Evolutionary conservation across 2,888 invertebrate genomes (phyloP).

Genomic region (Protodeltote pygarga): DNA sequence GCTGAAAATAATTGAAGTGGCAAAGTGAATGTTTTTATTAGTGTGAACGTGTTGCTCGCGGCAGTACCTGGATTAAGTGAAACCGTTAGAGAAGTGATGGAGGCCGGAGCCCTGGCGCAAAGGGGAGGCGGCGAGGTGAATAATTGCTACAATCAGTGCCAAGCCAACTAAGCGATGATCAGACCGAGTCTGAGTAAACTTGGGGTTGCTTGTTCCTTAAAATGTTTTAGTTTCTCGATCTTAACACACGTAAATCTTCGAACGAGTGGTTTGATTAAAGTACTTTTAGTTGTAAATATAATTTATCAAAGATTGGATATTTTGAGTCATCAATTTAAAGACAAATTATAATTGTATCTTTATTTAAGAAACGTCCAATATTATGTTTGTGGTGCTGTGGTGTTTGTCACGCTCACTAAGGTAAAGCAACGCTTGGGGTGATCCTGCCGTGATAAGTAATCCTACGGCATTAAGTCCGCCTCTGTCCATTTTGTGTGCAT

Average conservation of each 20-base stretch:
- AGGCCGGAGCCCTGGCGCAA: constrained; percentile 54
- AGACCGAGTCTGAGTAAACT: constrained; percentile 55
- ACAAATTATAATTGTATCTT: too few species aligned
- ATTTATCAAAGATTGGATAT: too few species aligned
- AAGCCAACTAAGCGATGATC: constrained; percentile 67
- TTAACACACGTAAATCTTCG: too few species aligned
- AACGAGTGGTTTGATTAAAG: not conserved
- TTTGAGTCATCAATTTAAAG: too few species aligned
- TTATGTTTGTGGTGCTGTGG: too few species aligned
- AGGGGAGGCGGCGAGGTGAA: constrained; percentile 74
- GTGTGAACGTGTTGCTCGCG: constrained; percentile 46
- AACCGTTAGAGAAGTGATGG: constrained; percentile 62
- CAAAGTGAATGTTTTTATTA: constrained; percentile 35
- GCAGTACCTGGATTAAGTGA: constrained; percentile 59
- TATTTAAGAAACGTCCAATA: too few species aligned
- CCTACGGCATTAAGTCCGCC: too few species aligned
- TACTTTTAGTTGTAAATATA: not conserved
- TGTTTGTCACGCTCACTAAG: too few species aligned
- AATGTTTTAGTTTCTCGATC: constrained; percentile 10
- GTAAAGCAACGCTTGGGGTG: too few species aligned
- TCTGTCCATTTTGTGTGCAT: too few species aligned
- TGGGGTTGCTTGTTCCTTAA: constrained; percentile 33
- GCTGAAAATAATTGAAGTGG: constrained; percentile 5
- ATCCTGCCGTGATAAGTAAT: too few species aligned
- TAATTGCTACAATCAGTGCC: constrained; percentile 79